Evolutionary conservation across 1,140 invertebrate genomes (phyloP).

Genomic region (Papilio polytes): DNA sequence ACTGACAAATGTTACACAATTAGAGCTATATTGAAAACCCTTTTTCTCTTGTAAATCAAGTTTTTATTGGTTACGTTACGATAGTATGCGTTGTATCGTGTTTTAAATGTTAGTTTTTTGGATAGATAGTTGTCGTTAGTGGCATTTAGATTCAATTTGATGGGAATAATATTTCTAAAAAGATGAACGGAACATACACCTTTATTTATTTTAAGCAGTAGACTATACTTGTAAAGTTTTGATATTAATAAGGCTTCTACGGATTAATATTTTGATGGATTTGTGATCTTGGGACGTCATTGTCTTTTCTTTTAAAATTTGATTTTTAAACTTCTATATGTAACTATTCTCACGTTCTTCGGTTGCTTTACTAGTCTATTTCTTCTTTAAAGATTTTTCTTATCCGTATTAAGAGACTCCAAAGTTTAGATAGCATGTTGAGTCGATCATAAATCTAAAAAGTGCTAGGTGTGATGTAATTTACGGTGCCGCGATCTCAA

Average conservation of each 20-base stretch:
- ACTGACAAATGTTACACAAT: conserved; percentile 28
- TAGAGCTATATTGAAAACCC: conserved; percentile 30
- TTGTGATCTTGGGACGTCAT: neutral
- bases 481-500: conserved; percentile 7
- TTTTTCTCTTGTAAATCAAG: conserved; percentile 30
- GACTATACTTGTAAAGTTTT: neutral
- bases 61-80: conserved; percentile 29
- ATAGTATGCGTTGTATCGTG: neutral
- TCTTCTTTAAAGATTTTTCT: neutral
- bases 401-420: neutral
- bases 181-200: neutral
- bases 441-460: conserved; percentile 17
- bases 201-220: neutral
- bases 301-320: no score
- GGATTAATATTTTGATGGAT: neutral
- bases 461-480: conserved; percentile 22
- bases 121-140: neutral
- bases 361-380: no score
- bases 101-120: conserved; percentile 18
- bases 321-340: no score
- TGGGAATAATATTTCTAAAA: neutral
- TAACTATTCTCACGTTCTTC: no score
- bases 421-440: conserved; percentile 4
- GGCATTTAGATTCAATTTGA: neutral
- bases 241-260: neutral